Evolutionary conservation across 2,888 invertebrate genomes (phyloP).

Genomic region (Melieria picta): DNA sequence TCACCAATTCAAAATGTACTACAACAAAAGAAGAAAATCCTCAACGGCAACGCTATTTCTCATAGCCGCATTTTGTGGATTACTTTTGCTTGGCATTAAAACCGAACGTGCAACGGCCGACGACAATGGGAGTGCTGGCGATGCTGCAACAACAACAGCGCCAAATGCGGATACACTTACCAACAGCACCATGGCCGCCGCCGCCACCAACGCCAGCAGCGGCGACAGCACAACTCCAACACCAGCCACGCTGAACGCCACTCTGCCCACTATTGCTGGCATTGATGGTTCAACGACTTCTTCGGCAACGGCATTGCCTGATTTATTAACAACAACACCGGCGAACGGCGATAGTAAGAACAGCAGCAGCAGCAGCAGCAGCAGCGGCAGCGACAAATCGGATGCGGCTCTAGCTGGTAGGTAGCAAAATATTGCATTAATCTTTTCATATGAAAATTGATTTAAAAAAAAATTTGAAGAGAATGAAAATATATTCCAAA

Average conservation of each 20-base stretch:
- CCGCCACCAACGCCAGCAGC: constrained; percentile 21
- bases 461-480: too few relatives aligned
- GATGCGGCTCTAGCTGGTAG: constrained; percentile 17
- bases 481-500: too few relatives aligned
- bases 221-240: constrained; percentile 11
- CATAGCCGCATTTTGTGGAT: constrained; percentile 51
- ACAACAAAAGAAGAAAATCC: constrained; percentile 47
- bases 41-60: constrained; percentile 20
- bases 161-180: constrained; percentile 14
- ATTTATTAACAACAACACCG: constrained; percentile 37
- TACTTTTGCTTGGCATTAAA: constrained; percentile 58
- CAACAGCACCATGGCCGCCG: constrained; percentile 34
- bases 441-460: too few relatives aligned
- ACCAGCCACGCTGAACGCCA: constrained; percentile 31
- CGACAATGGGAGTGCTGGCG: constrained; percentile 42
- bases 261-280: constrained; percentile 17
- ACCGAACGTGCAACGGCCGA: constrained; percentile 54
- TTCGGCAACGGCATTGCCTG: constrained; percentile 29
- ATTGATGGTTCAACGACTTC: constrained; percentile 50
- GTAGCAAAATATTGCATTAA: background rate
- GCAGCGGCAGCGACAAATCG: constrained; percentile 26
- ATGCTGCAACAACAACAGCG: constrained; percentile 28
- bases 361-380: constrained; percentile 29
- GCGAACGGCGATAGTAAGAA: background rate
- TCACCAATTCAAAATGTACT: constrained; percentile 30